These are phyloP conservation scores for Cataglyphis cursor DNA, from an alignment of 2,888 invertebrate species.

Conservation along the genomic window DNA sequence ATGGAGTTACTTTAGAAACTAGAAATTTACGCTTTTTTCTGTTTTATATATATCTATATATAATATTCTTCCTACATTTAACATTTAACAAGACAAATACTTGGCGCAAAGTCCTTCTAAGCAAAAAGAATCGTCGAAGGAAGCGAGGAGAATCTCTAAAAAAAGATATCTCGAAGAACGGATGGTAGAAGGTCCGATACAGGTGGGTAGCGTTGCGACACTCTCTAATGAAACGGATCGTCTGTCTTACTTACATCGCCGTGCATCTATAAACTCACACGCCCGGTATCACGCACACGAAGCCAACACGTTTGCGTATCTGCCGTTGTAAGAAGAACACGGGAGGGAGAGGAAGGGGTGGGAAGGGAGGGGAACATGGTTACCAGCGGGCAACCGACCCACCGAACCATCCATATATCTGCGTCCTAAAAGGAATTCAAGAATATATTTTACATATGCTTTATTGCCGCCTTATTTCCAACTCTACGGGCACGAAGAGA, in stretches of 20 bases:
- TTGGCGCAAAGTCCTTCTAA: background rate
- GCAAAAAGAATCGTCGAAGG: conserved; percentile 50
- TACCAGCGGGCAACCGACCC: conserved; percentile 80
- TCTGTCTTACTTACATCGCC: conserved; percentile 82
- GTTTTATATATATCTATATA: background rate
- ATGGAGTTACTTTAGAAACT: background rate
- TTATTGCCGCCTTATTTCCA: conserved; percentile 86
- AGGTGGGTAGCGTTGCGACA: conserved; percentile 80
- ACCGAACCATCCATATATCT: conserved; percentile 84
- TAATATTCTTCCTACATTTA: background rate
- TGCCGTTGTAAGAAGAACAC: conserved; percentile 67
- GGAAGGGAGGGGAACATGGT: conserved; percentile 66
- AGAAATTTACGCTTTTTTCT: conserved; percentile 1
- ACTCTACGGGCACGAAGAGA: conserved; percentile 78
- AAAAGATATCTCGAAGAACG: conserved; percentile 49
- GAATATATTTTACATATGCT: conserved; percentile 87
- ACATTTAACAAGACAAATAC: background rate
- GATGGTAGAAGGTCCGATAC: conserved; percentile 72
- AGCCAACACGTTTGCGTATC: conserved; percentile 71
- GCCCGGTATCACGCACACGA: conserved; percentile 71
- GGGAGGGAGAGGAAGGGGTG: conserved; percentile 34
- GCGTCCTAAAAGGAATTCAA: conserved; percentile 87
- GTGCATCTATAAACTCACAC: conserved; percentile 76
- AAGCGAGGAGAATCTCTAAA: conserved; percentile 25
- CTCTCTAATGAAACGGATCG: conserved; percentile 81